Conservation (phyloP, 2,113 vertebrate species). For the Pionites leucogaster region DNA sequence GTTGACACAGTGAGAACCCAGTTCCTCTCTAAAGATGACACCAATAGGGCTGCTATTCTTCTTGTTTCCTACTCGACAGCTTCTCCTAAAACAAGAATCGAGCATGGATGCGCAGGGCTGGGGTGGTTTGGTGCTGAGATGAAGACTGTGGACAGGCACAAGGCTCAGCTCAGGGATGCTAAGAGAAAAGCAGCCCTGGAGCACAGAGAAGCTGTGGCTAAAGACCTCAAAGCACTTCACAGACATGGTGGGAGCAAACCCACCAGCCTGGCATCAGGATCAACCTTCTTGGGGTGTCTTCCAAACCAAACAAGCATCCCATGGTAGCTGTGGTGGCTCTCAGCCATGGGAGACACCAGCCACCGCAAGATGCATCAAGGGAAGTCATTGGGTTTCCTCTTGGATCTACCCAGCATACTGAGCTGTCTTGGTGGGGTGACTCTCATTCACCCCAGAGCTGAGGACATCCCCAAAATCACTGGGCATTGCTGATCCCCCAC, state of each 20-base stretch:
- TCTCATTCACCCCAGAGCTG: background rate
- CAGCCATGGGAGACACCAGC: background rate
- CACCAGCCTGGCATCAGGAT: background rate
- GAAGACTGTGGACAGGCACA: background rate
- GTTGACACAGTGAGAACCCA: constrained; percentile 78
- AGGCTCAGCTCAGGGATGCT: background rate
- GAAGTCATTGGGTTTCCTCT: accelerated
- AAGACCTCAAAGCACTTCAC: background rate
- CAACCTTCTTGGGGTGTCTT: background rate
- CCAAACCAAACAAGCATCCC: background rate
- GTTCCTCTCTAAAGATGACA: constrained; percentile 72
- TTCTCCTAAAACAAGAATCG: background rate
- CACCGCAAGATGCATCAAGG: accelerated
- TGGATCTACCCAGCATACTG: background rate
- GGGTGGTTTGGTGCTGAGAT: accelerated
- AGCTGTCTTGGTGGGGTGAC: background rate
- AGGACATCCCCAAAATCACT: background rate
- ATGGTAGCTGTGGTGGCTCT: accelerated
- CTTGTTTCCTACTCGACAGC: constrained; percentile 74
- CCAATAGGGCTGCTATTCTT: constrained; percentile 71
- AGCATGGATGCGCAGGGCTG: accelerated
- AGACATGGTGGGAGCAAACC: background rate
- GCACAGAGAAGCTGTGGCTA: background rate
- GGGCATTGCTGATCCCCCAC: accelerated
- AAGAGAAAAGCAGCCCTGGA: background rate